Percentiles rank a stretch among this genome's conserved stretches.
Conservation (phyloP, 2,888 invertebrate genomes). For the Stenotaenia linearis region DNA sequence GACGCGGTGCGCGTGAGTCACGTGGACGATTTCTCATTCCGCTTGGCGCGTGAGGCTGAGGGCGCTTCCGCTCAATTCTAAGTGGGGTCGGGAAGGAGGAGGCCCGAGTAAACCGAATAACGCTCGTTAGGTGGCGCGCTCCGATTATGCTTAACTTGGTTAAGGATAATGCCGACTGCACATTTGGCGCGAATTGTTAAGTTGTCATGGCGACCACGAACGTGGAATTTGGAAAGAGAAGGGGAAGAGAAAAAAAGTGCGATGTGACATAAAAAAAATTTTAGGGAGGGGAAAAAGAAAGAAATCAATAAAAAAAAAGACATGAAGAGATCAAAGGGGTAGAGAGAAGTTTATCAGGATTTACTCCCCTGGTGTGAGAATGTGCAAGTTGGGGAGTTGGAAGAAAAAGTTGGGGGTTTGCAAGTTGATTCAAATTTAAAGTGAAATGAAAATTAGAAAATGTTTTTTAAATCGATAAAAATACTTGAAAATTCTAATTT, state of each 20-base stretch:
- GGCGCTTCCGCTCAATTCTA: slow-evolving; percentile 24
- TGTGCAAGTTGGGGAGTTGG: neutral
- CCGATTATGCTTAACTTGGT: slow-evolving; percentile 33
- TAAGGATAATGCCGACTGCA: slow-evolving; percentile 32
- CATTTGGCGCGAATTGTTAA: slow-evolving; percentile 31
- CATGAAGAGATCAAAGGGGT: slow-evolving; percentile 8
- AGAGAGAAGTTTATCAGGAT: neutral
- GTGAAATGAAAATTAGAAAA: neutral
- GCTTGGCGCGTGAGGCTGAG: slow-evolving; percentile 24
- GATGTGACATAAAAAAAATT: neutral
- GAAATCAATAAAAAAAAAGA: neutral
- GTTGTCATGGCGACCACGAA: slow-evolving; percentile 31
- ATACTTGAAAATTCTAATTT: too few relatives aligned
- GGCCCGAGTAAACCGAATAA: slow-evolving; percentile 31
- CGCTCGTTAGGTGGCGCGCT: slow-evolving; percentile 26
- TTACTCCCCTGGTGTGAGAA: slow-evolving; percentile 8
- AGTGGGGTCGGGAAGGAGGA: slow-evolving; percentile 27
- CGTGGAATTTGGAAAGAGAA: slow-evolving; percentile 10
- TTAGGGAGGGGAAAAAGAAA: neutral
- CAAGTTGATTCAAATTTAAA: neutral
- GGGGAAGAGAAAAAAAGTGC: neutral
- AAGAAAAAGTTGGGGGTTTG: neutral
- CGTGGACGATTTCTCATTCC: slow-evolving; percentile 27
- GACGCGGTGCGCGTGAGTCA: slow-evolving; percentile 6
- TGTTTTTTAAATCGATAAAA: too few relatives aligned